Evolutionary conservation across 23 tunicate genomes (phyloP).

Genomic region (Oikopleura dioica): DNA sequence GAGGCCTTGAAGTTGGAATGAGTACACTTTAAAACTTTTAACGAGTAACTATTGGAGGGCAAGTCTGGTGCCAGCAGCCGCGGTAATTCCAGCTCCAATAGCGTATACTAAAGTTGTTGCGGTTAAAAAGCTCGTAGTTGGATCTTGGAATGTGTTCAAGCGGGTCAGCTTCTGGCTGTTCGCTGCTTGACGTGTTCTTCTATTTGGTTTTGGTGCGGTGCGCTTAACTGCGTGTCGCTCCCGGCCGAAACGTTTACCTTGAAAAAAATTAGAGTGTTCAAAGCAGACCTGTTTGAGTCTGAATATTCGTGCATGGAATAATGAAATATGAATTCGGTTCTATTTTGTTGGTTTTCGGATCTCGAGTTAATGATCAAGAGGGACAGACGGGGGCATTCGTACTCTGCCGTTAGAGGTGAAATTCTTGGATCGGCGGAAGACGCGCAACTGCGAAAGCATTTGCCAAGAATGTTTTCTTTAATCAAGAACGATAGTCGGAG

Average conservation of each 20-base stretch:
- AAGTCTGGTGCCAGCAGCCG: constrained; percentile 57
- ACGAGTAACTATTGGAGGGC: constrained; percentile 43
- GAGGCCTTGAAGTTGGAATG: constrained; percentile 38
- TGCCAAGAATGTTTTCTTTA: constrained; percentile 55
- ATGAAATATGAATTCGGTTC: constrained; percentile 33
- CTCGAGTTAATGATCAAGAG: constrained; percentile 31
- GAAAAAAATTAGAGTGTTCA: constrained; percentile 38
- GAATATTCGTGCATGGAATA: constrained; percentile 30
- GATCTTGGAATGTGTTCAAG: background rate
- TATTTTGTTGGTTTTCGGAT: constrained; percentile 37
- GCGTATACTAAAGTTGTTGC: no score
- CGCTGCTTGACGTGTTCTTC: no score
- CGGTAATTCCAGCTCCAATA: constrained; percentile 40
- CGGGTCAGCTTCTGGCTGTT: background rate
- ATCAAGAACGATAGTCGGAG: no score
- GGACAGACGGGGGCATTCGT: constrained; percentile 40
- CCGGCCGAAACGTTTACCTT: constrained; percentile 22
- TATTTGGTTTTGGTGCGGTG: constrained; percentile 20
- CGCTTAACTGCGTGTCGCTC: constrained; percentile 25
- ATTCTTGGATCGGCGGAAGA: constrained; percentile 45
- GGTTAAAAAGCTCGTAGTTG: no score
- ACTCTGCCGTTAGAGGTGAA: constrained; percentile 27
- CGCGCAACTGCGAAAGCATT: constrained; percentile 31
- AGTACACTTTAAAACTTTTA: constrained; percentile 24
- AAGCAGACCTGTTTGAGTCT: constrained; percentile 28